Percentiles rank a stretch among this genome's conserved stretches.
These are phyloP conservation scores for Epinephelus fuscoguttatus DNA, from an alignment of 2,113 vertebrate genomes.

Conservation along the genomic window DNA sequence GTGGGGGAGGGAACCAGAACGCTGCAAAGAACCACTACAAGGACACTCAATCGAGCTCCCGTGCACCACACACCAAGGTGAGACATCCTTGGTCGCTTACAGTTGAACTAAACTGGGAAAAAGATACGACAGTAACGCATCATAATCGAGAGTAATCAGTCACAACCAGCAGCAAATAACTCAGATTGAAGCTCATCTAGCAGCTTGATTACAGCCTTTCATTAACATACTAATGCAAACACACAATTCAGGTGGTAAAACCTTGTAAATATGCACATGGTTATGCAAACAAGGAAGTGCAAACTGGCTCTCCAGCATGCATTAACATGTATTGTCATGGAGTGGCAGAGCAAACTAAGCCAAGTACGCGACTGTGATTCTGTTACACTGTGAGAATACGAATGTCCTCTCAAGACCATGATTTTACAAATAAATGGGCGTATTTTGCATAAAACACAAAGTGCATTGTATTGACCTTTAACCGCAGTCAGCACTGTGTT, in stretches of 20 bases:
- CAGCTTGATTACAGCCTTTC: neutral
- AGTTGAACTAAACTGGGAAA: constrained; percentile 38
- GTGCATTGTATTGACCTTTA: neutral
- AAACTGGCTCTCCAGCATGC: neutral
- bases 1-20: constrained; percentile 65
- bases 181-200: neutral
- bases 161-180: neutral
- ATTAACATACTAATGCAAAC: constrained; percentile 5
- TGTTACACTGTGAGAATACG: neutral
- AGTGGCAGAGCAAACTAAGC: neutral
- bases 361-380: neutral
- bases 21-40: constrained; percentile 66
- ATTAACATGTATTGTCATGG: neutral
- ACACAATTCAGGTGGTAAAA: neutral
- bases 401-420: neutral
- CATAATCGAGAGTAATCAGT: neutral
- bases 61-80: constrained; percentile 19
- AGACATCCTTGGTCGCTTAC: constrained; percentile 66
- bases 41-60: constrained; percentile 50
- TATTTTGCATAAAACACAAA: constrained; percentile 7
- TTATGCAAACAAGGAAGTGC: constrained; percentile 7
- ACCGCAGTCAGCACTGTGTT: neutral
- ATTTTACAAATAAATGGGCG: neutral
- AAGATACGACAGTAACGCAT: neutral
- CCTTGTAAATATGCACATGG: neutral